phyloP scores from a whole-genome alignment of 2,888 invertebrate species.

The Caenorhabditis sinica region DNA sequence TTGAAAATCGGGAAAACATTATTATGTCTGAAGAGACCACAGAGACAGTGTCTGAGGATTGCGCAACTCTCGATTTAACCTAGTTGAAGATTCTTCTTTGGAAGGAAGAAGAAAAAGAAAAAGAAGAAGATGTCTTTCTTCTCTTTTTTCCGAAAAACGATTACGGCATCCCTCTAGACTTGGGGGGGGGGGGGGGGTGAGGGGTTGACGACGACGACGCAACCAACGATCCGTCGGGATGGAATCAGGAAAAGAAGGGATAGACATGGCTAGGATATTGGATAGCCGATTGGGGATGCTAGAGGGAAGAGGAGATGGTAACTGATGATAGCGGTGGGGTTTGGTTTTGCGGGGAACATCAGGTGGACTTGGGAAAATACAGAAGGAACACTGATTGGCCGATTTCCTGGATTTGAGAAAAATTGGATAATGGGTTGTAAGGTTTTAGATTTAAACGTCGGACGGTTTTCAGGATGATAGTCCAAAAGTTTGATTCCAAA shows the following conservation, averaged over 20 bases:
- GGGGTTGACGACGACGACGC: neutral
- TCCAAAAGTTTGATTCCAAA: no score
- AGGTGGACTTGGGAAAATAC: no score
- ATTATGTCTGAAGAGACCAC: neutral
- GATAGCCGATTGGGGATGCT: neutral
- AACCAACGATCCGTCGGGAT: neutral
- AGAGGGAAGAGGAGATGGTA: neutral
- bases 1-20: slow-evolving; percentile 2
- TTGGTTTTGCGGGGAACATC: no score
- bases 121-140: neutral
- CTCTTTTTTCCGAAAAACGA: slow-evolving; percentile 30
- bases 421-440: no score
- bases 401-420: no score
- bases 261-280: neutral
- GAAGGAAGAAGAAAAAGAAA: no score
- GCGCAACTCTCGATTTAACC: slow-evolving; percentile 71
- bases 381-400: no score
- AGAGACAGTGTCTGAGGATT: slow-evolving; percentile 35
- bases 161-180: slow-evolving; percentile 21
- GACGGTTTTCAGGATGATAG: no score
- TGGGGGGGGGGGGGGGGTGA: neutral
- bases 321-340: neutral
- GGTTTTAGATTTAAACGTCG: no score
- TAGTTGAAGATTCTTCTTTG: slow-evolving; percentile 42
- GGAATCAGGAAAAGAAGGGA: neutral